Conservation (phyloP, 2,888 invertebrate genomes). For the Isoperla grammatica region DNA sequence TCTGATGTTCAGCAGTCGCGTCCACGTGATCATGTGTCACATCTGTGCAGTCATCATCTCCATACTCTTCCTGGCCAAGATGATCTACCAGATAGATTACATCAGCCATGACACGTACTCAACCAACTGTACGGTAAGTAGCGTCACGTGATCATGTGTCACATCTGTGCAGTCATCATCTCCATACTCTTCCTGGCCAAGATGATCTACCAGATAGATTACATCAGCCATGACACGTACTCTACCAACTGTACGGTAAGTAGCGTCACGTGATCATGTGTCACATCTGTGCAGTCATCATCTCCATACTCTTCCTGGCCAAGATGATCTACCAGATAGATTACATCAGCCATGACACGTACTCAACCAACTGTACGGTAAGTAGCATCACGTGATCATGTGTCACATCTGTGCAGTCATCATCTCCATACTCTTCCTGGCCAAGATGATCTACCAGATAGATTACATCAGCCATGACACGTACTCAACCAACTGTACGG, state of each 20-base stretch:
- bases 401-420: constrained; percentile 70
- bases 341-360: constrained; percentile 68
- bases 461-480: constrained; percentile 70
- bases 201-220: constrained; percentile 94
- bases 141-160: constrained; percentile 62
- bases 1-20: constrained; percentile 59
- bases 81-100: constrained; percentile 93
- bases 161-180: constrained; percentile 68
- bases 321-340: constrained; percentile 96
- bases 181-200: constrained; percentile 78
- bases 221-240: constrained; percentile 70
- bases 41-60: constrained; percentile 71
- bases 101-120: constrained; percentile 69
- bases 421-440: constrained; percentile 73
- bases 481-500: constrained; percentile 73
- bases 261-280: constrained; percentile 61
- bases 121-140: constrained; percentile 69
- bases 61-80: constrained; percentile 77
- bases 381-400: constrained; percentile 59
- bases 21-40: constrained; percentile 67
- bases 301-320: constrained; percentile 74
- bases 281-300: constrained; percentile 67
- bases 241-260: constrained; percentile 72
- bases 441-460: constrained; percentile 95
- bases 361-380: constrained; percentile 73